Evolutionary conservation across 2,888 invertebrate species (phyloP), one percentile per base, ranked within the genome.

Genomic region (Synergus gifuensis): DNA sequence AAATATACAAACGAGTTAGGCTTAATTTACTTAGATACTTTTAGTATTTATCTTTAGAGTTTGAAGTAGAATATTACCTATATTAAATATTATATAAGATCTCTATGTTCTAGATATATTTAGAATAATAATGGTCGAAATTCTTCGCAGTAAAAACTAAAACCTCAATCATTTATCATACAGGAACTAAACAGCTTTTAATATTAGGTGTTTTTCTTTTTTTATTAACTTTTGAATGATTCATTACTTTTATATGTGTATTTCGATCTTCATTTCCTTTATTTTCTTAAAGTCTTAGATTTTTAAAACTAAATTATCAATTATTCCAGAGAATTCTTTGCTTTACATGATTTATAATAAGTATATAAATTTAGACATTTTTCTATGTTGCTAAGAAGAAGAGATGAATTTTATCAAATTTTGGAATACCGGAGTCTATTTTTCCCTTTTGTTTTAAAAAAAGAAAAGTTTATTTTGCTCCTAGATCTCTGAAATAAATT

Each of bases 211-310:
- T 36, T 36, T 54, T 54, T n/a, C n/a, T n/a, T n/a, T 54, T 54
- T 54, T n/a, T 7, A 73, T 73, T 4, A 60, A 60, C 60, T 73
- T 73, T 54, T 49, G 1, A 5, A 60, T 69, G n/a, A 22, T 46
- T 73, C 9, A 36, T n/a, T 73, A 73, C 14, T 54, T 36, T 73
- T 73, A 54, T 73, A 54, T n/a, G 28, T 73, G 73, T 36, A 73
- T 73, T 73, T 54, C 73, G 73, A 73, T 73, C 54, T 73, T 73
- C 11, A 73, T 73, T 73, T 73, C 73, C 49, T 73, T 54, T 54
- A 54, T 73, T 22, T 22, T 60, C 18, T 54, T 54, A 54, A 54
- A 36, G 7, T 36, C 36, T 36, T 36, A 36, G 36, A 36, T 36
- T 62, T 62, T 28, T 22, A 14, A 14, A 14, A 22, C 22, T 58